phyloP scores from a whole-genome alignment of 2,797 vertebrate genomes.

The Ceyx erithaca region DNA sequence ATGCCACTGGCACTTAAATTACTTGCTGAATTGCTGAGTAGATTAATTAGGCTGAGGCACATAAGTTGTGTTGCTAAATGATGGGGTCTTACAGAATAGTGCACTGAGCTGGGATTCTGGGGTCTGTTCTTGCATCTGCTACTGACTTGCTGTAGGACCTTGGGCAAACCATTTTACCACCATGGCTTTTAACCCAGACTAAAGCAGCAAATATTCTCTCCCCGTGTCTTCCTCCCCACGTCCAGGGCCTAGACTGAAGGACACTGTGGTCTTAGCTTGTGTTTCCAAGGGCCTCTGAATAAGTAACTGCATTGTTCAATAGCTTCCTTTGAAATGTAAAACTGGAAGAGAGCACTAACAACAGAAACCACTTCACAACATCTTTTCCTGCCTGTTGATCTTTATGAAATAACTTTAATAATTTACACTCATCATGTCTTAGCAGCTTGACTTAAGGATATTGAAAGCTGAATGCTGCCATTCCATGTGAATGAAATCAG shows the following conservation, averaged over 20 bases:
- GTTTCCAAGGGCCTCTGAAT: background rate
- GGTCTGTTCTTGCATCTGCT: background rate
- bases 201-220: background rate
- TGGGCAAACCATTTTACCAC: background rate
- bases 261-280: background rate
- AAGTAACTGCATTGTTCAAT: background rate
- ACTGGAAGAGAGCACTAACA: background rate
- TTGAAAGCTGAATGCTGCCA: background rate
- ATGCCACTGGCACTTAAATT: slow-evolving; percentile 7
- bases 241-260: background rate
- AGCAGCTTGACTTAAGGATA: background rate
- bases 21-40: slow-evolving; percentile 39
- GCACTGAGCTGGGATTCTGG: background rate
- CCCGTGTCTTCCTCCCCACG: background rate
- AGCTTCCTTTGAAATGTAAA: slow-evolving; percentile 14
- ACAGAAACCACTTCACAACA: background rate
- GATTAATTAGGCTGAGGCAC: background rate
- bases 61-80: background rate
- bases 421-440: background rate
- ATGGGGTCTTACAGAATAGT: background rate
- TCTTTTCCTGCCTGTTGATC: background rate
- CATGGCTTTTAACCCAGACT: background rate
- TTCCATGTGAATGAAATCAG: background rate
- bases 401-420: background rate
- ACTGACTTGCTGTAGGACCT: background rate